phyloP scores from a whole-genome alignment of 2,113 vertebrate species.

The Xiphorhynchus elegans region DNA sequence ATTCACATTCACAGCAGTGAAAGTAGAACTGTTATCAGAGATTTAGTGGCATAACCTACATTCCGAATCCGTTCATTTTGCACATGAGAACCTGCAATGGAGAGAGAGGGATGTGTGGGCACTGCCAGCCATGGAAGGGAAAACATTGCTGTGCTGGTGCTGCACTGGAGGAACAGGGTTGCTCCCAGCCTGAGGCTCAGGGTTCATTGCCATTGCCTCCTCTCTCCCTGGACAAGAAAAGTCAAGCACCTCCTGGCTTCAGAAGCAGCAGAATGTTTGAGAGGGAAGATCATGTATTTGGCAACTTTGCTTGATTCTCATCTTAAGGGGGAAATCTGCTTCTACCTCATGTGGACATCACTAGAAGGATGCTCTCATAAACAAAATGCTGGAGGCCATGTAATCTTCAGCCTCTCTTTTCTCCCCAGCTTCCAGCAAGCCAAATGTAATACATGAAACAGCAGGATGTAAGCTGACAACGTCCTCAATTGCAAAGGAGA shows the following conservation, averaged over 20 bases:
- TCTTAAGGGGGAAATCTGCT: neutral
- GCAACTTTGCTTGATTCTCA: neutral
- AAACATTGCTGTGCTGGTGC: neutral
- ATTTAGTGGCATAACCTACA: neutral
- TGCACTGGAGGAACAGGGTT: neutral
- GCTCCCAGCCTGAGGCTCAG: neutral
- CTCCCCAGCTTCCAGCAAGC: neutral
- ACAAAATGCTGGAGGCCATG: neutral
- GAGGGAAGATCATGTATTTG: neutral
- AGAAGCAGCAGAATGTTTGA: neutral
- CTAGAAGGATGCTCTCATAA: neutral
- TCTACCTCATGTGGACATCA: neutral
- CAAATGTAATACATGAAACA: neutral
- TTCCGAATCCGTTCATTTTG: neutral
- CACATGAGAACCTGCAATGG: neutral
- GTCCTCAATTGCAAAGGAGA: neutral
- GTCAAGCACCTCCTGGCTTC: neutral
- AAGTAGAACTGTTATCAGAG: neutral
- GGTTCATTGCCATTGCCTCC: neutral
- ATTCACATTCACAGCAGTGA: neutral
- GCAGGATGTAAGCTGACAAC: neutral
- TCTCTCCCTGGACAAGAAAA: neutral
- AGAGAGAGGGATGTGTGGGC: neutral
- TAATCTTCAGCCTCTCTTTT: neutral
- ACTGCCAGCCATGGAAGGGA: accelerated